Percentiles rank a stretch among this genome's conserved stretches.
Conservation (phyloP, 1,140 invertebrate species). For the Drosophila athabasca region DNA sequence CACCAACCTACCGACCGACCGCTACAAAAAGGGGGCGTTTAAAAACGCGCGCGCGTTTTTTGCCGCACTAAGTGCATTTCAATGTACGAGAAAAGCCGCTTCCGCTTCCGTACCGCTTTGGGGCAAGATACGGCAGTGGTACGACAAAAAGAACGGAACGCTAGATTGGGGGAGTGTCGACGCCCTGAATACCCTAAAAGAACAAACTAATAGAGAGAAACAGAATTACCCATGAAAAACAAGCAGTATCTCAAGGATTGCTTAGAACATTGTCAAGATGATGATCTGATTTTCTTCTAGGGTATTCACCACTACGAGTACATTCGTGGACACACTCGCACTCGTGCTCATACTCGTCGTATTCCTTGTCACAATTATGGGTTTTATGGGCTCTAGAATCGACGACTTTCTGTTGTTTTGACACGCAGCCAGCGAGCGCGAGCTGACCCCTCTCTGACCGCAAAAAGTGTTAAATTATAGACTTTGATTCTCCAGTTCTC, state of each 20-base stretch:
- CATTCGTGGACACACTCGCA: too few relatives aligned
- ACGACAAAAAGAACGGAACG: slow-evolving; percentile 8
- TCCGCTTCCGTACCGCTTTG: slow-evolving; percentile 31
- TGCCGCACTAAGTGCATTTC: slow-evolving; percentile 70
- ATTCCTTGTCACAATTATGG: slow-evolving; percentile 7
- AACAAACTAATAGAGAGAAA: too few relatives aligned
- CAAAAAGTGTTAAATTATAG: slow-evolving; percentile 80
- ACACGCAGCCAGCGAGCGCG: slow-evolving; percentile 71
- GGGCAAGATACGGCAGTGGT: slow-evolving; percentile 4
- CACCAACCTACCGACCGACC: not conserved
- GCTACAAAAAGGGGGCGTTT: slow-evolving; percentile 47
- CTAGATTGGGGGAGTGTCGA: not conserved
- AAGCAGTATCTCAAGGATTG: too few relatives aligned
- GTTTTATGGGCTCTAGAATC: slow-evolving; percentile 8
- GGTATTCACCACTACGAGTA: too few relatives aligned
- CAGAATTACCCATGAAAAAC: too few relatives aligned
- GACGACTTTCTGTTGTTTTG: slow-evolving; percentile 76
- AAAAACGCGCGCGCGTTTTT: slow-evolving; percentile 72
- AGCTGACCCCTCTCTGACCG: slow-evolving; percentile 37
- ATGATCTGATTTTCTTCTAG: too few relatives aligned
- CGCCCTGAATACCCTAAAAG: too few relatives aligned
- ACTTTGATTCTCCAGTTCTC: slow-evolving; percentile 41
- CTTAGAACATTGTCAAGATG: too few relatives aligned
- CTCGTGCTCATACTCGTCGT: too few relatives aligned
- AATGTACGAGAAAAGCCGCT: slow-evolving; percentile 61